These are phyloP conservation scores for Hirtodrosophila confusa DNA, from an alignment of 2,888 invertebrate species.

Conservation along the genomic window DNA sequence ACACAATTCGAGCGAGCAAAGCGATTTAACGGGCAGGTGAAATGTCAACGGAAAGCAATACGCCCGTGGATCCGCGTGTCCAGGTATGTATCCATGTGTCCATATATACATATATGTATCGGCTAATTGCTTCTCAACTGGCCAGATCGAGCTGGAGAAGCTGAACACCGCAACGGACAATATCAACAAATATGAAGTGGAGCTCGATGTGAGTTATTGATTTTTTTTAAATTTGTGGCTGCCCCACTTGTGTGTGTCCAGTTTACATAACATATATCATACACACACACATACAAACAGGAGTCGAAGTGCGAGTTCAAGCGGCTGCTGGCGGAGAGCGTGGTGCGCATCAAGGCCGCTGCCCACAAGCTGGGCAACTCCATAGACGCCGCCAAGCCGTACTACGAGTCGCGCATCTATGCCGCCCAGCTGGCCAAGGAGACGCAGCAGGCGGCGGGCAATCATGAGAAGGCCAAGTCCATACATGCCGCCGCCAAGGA, in stretches of 20 bases:
- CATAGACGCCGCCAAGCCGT: slow-evolving; percentile 94
- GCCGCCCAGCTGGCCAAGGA: slow-evolving; percentile 93
- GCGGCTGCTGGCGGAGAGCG: slow-evolving; percentile 92
- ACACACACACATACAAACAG: slow-evolving; percentile 78
- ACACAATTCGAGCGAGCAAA: slow-evolving; percentile 13
- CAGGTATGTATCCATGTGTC: slow-evolving; percentile 86
- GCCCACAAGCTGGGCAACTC: slow-evolving; percentile 93
- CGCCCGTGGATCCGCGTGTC: slow-evolving; percentile 91
- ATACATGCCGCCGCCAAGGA: slow-evolving; percentile 96
- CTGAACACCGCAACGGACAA: slow-evolving; percentile 96
- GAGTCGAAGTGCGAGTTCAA: slow-evolving; percentile 93
- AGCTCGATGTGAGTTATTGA: slow-evolving; percentile 89
- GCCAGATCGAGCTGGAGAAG: slow-evolving; percentile 92
- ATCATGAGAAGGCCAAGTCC: slow-evolving; percentile 94
- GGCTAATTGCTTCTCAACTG: not conserved
- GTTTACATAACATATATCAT: slow-evolving; percentile 35
- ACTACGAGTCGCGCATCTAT: slow-evolving; percentile 94
- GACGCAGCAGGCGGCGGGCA: slow-evolving; percentile 89
- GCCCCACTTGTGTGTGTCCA: not conserved
- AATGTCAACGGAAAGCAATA: slow-evolving; percentile 86
- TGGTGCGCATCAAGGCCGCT: slow-evolving; percentile 91
- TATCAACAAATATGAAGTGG: slow-evolving; percentile 95
- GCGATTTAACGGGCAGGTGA: slow-evolving; percentile 31
- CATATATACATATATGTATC: not conserved
- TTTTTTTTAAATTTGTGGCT: slow-evolving; percentile 40